Base-by-base conservation (phyloP, 2,797 vertebrate species). In the Darevskia mixta region DNA sequence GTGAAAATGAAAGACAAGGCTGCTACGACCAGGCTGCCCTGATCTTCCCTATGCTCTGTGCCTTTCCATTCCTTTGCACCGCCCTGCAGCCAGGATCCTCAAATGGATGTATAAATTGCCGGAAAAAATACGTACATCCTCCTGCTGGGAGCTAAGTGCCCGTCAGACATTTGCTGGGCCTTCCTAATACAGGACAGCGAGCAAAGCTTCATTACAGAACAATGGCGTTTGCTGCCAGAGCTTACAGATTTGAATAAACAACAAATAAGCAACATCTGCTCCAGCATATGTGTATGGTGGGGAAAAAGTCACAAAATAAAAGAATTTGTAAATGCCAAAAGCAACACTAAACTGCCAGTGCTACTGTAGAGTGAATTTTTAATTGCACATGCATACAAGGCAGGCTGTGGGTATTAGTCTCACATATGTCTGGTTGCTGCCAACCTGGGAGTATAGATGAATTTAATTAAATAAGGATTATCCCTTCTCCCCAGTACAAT, bases 401-500 rank as follows among this genome's bases (percentile, higher is more conserved):
- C 97, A 97, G 97, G 96, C 97, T 97, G 95, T 91, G 97, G 96
- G 97, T 97, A 97, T 97, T 97, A 97, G 97, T 96, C 97, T 97
- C 97, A 97, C 97, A 97, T 97, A 97, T 97, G 97, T 97, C 97
- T 97, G 96, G 92, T 97, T 97, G 97, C 97, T 97, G 97, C 97
- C 97, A 97, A 97, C 97, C 96, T 97, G 97, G 97, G 97, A 97
- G 97, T 97, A 97, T 97, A 97, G 97, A 97, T 97, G 97, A 97
- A 97, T 97, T 97, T 97, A 97, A 97, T 97, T 97, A 97, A 97
- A 97, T 97, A 97, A 97, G 97, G 97, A 97, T 97, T 97, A 97
- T 97, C 96, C 96, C 96, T 97, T 97, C 95, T 97, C 96, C 96
- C 96, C 96, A 97, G 97, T 97, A 97, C 97, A 97, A 97, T 97